Percentiles rank a stretch among this genome's conserved stretches.
These are phyloP conservation scores for Apodemus speciosus DNA, from an alignment of 2,113 vertebrate genomes.

Conservation along the genomic window DNA sequence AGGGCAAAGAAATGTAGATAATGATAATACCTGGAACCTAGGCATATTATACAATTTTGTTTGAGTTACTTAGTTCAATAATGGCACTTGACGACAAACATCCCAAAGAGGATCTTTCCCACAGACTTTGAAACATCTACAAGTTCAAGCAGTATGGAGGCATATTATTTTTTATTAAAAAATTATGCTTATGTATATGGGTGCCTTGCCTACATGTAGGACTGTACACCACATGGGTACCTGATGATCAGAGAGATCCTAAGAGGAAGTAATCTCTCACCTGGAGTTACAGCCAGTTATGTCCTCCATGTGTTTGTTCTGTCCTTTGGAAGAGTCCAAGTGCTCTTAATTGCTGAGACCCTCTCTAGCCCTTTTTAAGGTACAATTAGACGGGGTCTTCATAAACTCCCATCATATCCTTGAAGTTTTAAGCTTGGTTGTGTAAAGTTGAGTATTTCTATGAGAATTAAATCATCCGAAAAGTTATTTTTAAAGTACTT, in stretches of 20 bases:
- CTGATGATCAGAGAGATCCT: neutral
- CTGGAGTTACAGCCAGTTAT: neutral
- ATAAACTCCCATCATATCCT: neutral
- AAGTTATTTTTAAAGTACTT: conserved; percentile 44
- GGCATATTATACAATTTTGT: neutral
- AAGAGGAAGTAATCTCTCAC: neutral
- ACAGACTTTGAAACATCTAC: neutral
- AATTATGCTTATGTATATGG: neutral
- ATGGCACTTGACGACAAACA: neutral
- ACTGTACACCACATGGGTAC: no score
- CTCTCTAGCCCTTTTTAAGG: neutral
- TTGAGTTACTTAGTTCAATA: neutral
- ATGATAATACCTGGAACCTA: neutral
- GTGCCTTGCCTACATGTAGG: neutral
- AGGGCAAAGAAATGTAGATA: neutral
- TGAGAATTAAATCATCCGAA: conserved; percentile 45
- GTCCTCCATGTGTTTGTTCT: neutral
- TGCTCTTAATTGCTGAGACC: neutral
- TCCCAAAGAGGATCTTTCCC: neutral
- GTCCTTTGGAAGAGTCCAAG: neutral
- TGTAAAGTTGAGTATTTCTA: neutral
- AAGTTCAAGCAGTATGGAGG: neutral
- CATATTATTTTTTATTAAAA: neutral
- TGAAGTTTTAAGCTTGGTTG: conserved; percentile 38
- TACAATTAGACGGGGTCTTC: neutral